Evolutionary conservation across 2,888 invertebrate species (phyloP).

Genomic region (Theodoxus fluviatilis): DNA sequence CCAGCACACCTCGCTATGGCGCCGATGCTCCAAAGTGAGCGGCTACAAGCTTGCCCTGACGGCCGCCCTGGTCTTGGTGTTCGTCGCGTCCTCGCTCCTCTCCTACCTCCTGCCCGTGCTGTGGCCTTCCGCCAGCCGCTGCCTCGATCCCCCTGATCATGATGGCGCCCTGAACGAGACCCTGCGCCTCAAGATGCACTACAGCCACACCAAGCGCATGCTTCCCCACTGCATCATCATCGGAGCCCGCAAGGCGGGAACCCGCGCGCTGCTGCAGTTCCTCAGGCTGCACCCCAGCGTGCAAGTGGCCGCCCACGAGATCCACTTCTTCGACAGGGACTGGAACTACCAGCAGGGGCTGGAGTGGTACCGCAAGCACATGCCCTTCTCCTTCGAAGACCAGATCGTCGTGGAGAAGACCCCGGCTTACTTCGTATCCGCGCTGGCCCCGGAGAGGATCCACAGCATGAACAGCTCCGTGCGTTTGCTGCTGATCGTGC

Average conservation of each 20-base stretch:
- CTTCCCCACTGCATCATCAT: conserved; percentile 66
- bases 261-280: conserved; percentile 65
- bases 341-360: conserved; percentile 84
- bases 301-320: conserved; percentile 91
- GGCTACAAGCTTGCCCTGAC: too few species aligned
- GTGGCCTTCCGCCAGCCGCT: too few species aligned
- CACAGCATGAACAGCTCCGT: conserved; percentile 91
- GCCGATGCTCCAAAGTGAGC: conserved; percentile 26
- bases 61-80: too few species aligned
- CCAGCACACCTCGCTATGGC: neutral
- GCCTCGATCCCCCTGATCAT: too few species aligned
- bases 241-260: conserved; percentile 66
- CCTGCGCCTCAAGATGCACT: too few species aligned
- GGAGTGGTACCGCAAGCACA: conserved; percentile 86
- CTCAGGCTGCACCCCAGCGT: conserved; percentile 71
- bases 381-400: conserved; percentile 89
- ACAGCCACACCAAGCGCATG: conserved; percentile 26
- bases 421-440: conserved; percentile 94
- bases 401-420: conserved; percentile 97
- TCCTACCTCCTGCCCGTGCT: too few species aligned
- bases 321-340: conserved; percentile 92
- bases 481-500: conserved; percentile 85
- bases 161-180: too few species aligned
- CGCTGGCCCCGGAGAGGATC: conserved; percentile 91
- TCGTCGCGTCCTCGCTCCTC: too few species aligned